Conservation (phyloP, 2,113 vertebrate genomes). For the Lanius ludovicianus region DNA sequence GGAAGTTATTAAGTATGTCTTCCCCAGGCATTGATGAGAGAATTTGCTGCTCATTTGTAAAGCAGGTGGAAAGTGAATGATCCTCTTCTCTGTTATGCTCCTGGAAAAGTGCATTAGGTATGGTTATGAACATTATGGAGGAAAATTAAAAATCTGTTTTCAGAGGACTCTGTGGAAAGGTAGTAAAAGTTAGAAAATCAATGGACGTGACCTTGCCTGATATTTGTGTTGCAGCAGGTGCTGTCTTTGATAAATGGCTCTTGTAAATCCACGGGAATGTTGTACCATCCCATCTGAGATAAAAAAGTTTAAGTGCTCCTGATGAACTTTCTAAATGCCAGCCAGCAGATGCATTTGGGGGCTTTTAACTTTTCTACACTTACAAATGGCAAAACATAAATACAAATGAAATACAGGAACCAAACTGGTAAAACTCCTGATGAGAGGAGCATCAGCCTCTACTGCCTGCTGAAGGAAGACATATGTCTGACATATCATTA, state of each 20-base stretch:
- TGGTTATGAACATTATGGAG: background rate
- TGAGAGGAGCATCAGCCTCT: background rate
- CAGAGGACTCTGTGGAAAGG: background rate
- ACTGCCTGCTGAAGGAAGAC: background rate
- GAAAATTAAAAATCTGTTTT: background rate
- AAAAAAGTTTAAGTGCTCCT: conserved; percentile 57
- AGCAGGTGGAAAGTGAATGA: background rate
- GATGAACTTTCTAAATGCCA: conserved; percentile 72
- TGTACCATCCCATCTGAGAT: conserved; percentile 2
- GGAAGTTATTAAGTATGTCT: background rate
- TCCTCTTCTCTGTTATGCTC: background rate
- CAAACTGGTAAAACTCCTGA: background rate
- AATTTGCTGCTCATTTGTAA: background rate
- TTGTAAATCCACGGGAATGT: conserved; percentile 54
- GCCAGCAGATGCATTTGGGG: background rate
- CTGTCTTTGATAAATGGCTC: conserved; percentile 49
- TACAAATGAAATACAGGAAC: conserved; percentile 8
- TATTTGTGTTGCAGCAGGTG: conserved; percentile 18
- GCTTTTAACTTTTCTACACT: conserved; percentile 31
- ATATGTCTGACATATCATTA: background rate
- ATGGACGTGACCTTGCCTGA: background rate
- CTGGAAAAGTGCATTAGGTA: background rate
- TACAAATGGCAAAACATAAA: background rate
- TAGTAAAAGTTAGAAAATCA: background rate
- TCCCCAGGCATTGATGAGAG: background rate